Conservation (phyloP, 2,797 vertebrate species). For the Martes flavigula region DNA sequence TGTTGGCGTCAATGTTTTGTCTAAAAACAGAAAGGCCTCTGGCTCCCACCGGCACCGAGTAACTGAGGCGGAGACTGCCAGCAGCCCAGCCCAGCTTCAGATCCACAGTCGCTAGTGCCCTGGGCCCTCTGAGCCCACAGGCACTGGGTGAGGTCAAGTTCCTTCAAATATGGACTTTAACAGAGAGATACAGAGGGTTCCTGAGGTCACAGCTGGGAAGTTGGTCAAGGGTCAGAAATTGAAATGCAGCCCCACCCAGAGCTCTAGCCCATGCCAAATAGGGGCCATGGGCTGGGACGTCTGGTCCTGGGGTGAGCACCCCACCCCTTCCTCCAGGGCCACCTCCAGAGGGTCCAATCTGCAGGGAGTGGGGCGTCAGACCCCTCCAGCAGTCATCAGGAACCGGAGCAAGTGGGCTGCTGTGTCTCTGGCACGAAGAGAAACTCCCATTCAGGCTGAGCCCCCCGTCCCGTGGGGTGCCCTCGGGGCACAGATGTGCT, state of each 20-base stretch:
- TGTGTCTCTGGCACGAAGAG: not conserved
- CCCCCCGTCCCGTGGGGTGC: too few species aligned
- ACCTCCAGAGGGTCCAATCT: not conserved
- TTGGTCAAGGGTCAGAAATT: not conserved
- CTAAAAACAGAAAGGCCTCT: not conserved
- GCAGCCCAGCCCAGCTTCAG: not conserved
- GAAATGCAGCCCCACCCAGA: not conserved
- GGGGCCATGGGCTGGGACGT: too few species aligned
- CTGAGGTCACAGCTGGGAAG: not conserved
- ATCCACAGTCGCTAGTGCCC: fast-evolving
- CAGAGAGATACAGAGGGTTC: not conserved
- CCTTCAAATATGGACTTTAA: not conserved
- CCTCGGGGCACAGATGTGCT: too few species aligned
- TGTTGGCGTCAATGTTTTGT: not conserved
- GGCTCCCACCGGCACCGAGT: not conserved
- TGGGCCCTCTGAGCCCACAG: not conserved
- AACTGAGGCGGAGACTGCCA: not conserved
- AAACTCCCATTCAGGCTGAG: not conserved
- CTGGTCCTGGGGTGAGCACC: too few species aligned
- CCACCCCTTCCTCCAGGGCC: not conserved
- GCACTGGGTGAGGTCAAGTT: not conserved
- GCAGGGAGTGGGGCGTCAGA: not conserved
- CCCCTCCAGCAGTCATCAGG: too few species aligned
- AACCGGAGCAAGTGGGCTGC: fast-evolving
- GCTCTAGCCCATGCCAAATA: not conserved